Conservation (phyloP, 2,113 vertebrate genomes). For the Dolichotis patagonum region DNA sequence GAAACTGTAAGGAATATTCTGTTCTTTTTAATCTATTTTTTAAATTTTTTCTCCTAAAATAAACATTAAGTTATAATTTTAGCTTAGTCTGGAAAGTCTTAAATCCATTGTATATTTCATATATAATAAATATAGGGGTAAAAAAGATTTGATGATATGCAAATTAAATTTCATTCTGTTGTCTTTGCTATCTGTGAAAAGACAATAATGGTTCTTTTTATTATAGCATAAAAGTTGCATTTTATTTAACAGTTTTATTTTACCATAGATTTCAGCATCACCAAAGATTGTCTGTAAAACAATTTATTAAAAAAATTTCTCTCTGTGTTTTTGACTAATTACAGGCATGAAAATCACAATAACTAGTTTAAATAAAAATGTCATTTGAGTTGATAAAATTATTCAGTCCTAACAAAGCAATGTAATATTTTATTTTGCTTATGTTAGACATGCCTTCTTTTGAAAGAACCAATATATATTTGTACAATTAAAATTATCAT, state of each 20-base stretch:
- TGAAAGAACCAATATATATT: neutral
- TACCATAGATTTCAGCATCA: neutral
- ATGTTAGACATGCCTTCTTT: neutral
- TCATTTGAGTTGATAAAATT: neutral
- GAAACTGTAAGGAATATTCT: neutral
- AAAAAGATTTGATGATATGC: neutral
- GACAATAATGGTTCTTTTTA: neutral
- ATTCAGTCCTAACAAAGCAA: neutral
- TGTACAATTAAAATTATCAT: neutral
- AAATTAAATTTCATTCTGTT: neutral
- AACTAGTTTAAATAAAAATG: neutral
- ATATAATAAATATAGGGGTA: neutral
- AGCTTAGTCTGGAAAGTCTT: rapidly evolving
- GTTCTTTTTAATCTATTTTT: neutral
- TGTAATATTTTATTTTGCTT: neutral
- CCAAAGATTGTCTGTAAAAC: neutral
- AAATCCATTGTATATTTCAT: neutral
- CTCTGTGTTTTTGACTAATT: neutral
- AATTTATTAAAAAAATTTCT: neutral
- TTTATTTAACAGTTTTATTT: neutral
- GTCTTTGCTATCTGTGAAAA: neutral
- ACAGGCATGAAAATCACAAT: neutral
- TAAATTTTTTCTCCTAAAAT: neutral
- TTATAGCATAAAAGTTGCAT: neutral
- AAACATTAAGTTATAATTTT: neutral